Evolutionary conservation across 2,113 vertebrate genomes (phyloP), one percentile per base, ranked within the genome.

Genomic region (Mustela nigripes): DNA sequence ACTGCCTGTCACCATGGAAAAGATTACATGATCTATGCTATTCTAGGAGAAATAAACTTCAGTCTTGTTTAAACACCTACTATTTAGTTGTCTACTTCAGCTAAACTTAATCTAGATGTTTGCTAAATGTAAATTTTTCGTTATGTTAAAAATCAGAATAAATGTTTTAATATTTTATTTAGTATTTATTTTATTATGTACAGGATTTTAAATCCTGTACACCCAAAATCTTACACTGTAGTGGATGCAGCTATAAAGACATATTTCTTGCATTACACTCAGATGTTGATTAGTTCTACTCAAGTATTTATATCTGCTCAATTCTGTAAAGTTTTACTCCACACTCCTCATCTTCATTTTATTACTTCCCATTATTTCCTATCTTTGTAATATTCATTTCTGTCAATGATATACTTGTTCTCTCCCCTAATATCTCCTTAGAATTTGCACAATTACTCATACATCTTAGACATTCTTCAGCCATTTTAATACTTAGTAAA

Each of bases 221-320:
- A 71, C 19, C 71, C 76, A 95, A 21, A 78, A 95, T 71, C 36
- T 74, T 93, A 18, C 36, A 85, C 62, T 84, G 14, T 12, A 95
- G 24, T 58, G 65, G 22, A 12, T 33, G 4, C 5, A 93, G 33
- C 16, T 91, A 86, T 50, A 60, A 95, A 90, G 12, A 81, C 16
- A 5, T 26, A 73, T 89, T 89, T 93, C 39, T 78, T n/a, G 1
- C 45, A 86, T 71, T 90, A 92, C 6, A 89, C 5, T 92, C 65
- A 56, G 36, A 65, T 26, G 33, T 21, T 48, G 15, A 73, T 33
- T 81, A 42, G 21, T 89, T 91, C 65, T 60, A 87, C 63, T 74
- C 90, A 93, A 85, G 39, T 62, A 81, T 11, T 90, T 81, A 91
- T 67, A 93, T 36, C 60, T 62, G 24, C 53, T 90, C 87, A 71